These are phyloP conservation scores for Nematolebias whitei DNA, from an alignment of 2,113 vertebrate genomes.

Conservation along the genomic window DNA sequence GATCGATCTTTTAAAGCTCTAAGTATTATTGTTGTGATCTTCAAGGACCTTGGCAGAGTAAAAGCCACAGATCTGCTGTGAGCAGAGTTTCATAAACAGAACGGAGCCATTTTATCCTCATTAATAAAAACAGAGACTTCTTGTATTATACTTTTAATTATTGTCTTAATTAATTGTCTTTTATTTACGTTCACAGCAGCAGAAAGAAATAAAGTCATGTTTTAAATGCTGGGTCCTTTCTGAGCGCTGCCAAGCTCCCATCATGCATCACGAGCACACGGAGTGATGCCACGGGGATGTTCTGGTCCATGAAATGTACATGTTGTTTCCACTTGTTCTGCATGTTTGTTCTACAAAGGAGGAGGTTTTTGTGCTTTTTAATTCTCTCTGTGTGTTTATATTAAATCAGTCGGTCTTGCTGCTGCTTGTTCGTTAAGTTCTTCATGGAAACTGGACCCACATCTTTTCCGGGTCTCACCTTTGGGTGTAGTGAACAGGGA, in stretches of 20 bases:
- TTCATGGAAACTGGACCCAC: too few species aligned
- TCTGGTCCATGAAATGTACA: slow-evolving; percentile 2
- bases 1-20: slow-evolving; percentile 53
- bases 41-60: too few species aligned
- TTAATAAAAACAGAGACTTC: too few species aligned
- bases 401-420: slow-evolving; percentile 57
- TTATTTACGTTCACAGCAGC: too few species aligned
- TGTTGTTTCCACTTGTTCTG: slow-evolving; percentile 46
- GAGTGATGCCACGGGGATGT: too few species aligned
- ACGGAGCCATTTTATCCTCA: too few species aligned
- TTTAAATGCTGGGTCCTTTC: background rate
- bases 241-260: background rate
- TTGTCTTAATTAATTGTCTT: too few species aligned
- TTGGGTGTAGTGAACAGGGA: too few species aligned
- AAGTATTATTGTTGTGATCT: slow-evolving; percentile 54
- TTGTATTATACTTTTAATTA: too few species aligned
- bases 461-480: too few species aligned
- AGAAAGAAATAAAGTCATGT: slow-evolving; percentile 21
- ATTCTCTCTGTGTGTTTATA: slow-evolving; percentile 46
- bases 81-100: too few species aligned
- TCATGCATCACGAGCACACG: background rate
- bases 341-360: slow-evolving; percentile 43
- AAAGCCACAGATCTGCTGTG: too few species aligned
- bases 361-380: slow-evolving; percentile 38
- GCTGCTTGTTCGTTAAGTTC: slow-evolving; percentile 65